Conservation (phyloP, 1,140 invertebrate species). For the Branchinecta lindahli region DNA sequence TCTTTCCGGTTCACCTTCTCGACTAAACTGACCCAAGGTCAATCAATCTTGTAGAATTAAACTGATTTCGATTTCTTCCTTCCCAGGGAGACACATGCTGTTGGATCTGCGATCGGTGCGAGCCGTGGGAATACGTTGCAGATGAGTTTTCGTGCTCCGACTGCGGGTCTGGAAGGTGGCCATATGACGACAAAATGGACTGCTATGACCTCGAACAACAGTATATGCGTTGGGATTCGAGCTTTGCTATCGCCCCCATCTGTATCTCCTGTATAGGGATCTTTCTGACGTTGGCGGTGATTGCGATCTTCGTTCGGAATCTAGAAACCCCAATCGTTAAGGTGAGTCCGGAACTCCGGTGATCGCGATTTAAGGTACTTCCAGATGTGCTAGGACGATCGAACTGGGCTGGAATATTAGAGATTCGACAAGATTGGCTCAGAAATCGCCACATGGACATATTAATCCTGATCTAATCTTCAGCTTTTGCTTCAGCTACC, state of each 20-base stretch:
- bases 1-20: too few relatives aligned
- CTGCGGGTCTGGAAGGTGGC: slow-evolving; percentile 37
- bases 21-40: too few relatives aligned
- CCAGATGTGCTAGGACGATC: too few relatives aligned
- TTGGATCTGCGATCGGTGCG: slow-evolving; percentile 39
- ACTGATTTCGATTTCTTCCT: too few relatives aligned
- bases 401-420: too few relatives aligned
- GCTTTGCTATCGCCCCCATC: slow-evolving; percentile 40
- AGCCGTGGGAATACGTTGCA: slow-evolving; percentile 39
- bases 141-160: slow-evolving; percentile 42
- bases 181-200: slow-evolving; percentile 30
- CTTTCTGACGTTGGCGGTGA: slow-evolving; percentile 35
- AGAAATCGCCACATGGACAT: too few relatives aligned
- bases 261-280: slow-evolving; percentile 39
- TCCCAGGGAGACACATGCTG: slow-evolving; percentile 34
- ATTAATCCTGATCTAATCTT: too few relatives aligned
- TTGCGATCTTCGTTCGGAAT: slow-evolving; percentile 32
- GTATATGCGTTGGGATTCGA: slow-evolving; percentile 41
- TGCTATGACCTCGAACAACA: slow-evolving; percentile 33
- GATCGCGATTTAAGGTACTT: too few relatives aligned
- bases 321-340: slow-evolving; percentile 36
- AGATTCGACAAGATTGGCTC: too few relatives aligned
- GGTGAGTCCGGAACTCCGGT: too few relatives aligned
- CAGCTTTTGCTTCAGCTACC: too few relatives aligned
- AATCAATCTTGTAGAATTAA: too few relatives aligned